Evolutionary conservation across 2,888 invertebrate genomes (phyloP).

Genomic region (Conops quadrifasciatus): DNA sequence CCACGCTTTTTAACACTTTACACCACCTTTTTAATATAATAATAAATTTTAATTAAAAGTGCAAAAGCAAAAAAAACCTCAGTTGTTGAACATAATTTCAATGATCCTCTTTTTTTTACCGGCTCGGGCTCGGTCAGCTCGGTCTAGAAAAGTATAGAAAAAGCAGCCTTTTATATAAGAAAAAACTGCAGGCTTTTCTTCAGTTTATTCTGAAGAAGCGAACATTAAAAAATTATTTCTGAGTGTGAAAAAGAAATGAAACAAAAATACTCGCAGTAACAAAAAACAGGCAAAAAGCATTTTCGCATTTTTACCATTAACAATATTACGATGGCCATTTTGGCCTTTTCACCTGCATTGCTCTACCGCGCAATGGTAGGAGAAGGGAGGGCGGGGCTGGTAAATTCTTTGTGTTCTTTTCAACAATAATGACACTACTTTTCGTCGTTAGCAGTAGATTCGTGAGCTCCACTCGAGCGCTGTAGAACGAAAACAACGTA

Average conservation of each 20-base stretch:
- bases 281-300: not conserved
- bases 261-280: not conserved
- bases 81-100: not conserved
- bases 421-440: no score
- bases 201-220: no score
- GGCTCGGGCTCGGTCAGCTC: not conserved
- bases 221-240: not conserved
- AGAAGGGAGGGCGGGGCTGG: no score
- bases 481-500: no score
- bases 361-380: no score
- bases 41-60: slow-evolving; percentile 35
- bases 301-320: slow-evolving; percentile 11
- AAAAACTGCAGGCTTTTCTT: no score
- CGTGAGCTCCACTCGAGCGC: no score
- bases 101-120: not conserved
- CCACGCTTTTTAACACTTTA: not conserved
- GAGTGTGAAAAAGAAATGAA: not conserved
- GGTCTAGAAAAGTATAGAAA: not conserved
- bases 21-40: not conserved
- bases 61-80: not conserved
- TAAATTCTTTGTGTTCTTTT: no score
- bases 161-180: no score
- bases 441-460: not conserved
- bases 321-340: not conserved
- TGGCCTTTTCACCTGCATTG: not conserved